Evolutionary conservation across 2,888 invertebrate species (phyloP), one percentile per base, ranked within the genome.

Genomic region (Epiblema foenella): DNA sequence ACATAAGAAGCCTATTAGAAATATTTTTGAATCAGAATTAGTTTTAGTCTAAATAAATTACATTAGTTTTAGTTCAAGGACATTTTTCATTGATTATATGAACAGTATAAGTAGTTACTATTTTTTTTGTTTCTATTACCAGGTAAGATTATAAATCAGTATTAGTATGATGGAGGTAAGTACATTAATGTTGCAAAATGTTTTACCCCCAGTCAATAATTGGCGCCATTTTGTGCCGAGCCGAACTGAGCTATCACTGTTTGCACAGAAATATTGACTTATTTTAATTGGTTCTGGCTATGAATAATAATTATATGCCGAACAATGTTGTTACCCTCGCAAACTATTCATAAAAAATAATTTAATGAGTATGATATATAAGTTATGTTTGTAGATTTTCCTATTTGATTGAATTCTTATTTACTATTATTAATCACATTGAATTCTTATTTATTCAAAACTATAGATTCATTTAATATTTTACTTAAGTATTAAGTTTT

Each of bases 391-490:
- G n/a, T n/a, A n/a, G n/a, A n/a, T n/a, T n/a, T n/a, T n/a, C n/a
- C n/a, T n/a, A n/a, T n/a, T n/a, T n/a, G n/a, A n/a, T n/a, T n/a
- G n/a, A n/a, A n/a, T n/a, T n/a, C n/a, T n/a, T n/a, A n/a, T n/a
- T n/a, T n/a, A n/a, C n/a, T n/a, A n/a, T n/a, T n/a, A 42, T 54
- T 64, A n/a, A n/a, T 82, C 80, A 12, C 39, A 12, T 83, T 77
- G 77, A 77, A 24, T 20, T 12, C 12, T 18, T 20, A 24, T 24
- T 15, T 24, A 15, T 54, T 24, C 24, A 24, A 37, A 37, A 57
- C n/a, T 39, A 39, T 15, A 12, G 12, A 42, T 42, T 12, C 4
- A 15, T 12, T 42, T 12, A 12, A 12, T 0, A 42, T 42, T 42
- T 42, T 42, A 42, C 15, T 15, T 12, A 15, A 15, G 42, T 39